A percentile compares a stretch with the other conserved stretches of the same genome.
Conservation (phyloP, 2,797 vertebrate genomes). For the Sitta carolinensis region DNA sequence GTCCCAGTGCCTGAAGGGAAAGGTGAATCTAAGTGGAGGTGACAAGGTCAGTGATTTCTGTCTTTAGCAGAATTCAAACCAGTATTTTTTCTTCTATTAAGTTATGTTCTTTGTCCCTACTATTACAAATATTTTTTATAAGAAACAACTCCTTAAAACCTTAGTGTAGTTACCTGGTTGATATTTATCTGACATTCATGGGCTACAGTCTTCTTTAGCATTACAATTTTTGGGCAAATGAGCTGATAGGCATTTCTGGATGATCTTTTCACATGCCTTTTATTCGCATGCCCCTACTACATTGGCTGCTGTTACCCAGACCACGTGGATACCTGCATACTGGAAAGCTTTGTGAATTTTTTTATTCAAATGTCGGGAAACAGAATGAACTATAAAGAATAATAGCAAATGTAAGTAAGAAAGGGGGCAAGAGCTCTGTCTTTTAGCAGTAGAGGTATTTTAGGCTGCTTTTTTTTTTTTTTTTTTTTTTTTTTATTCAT, state of each 20-base stretch:
- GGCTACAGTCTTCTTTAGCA: neutral
- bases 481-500: fast-evolving
- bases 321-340: neutral
- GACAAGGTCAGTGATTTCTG: neutral
- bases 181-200: neutral
- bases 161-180: neutral
- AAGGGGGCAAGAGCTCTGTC: neutral
- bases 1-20: neutral
- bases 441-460: neutral
- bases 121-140: neutral
- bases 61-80: neutral
- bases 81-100: neutral
- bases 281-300: fast-evolving
- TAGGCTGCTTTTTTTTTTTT: neutral
- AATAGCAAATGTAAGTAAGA: neutral
- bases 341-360: neutral
- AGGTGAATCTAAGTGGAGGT: neutral
- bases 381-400: neutral
- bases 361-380: neutral
- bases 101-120: neutral
- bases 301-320: neutral
- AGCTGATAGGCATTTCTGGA: neutral
- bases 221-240: neutral
- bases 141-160: neutral
- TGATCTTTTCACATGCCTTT: neutral